Conservation (phyloP, 1,140 invertebrate genomes). For the Oscheius sp. region DNA sequence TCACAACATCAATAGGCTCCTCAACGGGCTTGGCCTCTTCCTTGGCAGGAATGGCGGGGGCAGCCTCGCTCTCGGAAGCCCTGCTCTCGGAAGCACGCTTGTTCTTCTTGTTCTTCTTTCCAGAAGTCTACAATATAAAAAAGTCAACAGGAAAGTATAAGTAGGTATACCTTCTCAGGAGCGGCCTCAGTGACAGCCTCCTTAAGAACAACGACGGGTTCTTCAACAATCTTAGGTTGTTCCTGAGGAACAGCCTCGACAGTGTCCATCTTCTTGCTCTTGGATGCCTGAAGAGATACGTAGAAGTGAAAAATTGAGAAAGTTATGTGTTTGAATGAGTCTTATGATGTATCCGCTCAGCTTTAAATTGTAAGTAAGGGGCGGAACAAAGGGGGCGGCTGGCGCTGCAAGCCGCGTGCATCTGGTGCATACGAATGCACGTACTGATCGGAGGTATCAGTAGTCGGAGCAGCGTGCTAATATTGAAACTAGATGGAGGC, state of each 20-base stretch:
- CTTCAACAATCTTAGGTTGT: no score
- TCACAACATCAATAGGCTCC: no score
- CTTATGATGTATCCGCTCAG: no score
- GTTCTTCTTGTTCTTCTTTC: constrained; percentile 20
- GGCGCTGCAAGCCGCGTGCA: neutral
- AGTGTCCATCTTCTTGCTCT: constrained; percentile 22
- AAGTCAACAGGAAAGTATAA: neutral
- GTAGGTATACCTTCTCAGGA: neutral
- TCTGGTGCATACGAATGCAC: neutral
- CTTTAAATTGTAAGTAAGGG: neutral
- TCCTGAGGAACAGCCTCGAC: neutral
- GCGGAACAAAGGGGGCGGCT: constrained; percentile 6
- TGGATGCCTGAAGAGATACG: neutral
- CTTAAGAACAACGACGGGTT: neutral
- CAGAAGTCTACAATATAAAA: neutral
- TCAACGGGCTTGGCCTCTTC: neutral
- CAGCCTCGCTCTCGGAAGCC: constrained; percentile 10
- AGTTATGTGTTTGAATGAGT: no score
- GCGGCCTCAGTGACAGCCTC: neutral
- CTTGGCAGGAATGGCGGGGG: neutral
- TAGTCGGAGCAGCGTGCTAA: constrained; percentile 4
- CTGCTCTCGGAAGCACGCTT: constrained; percentile 17
- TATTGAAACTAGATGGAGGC: no score
- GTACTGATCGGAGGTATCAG: constrained; percentile 4
- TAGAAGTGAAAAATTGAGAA: no score